Evolutionary conservation across 2,113 vertebrate species (phyloP), one percentile per base, ranked within the genome.

Genomic region (Leiothrix lutea): DNA sequence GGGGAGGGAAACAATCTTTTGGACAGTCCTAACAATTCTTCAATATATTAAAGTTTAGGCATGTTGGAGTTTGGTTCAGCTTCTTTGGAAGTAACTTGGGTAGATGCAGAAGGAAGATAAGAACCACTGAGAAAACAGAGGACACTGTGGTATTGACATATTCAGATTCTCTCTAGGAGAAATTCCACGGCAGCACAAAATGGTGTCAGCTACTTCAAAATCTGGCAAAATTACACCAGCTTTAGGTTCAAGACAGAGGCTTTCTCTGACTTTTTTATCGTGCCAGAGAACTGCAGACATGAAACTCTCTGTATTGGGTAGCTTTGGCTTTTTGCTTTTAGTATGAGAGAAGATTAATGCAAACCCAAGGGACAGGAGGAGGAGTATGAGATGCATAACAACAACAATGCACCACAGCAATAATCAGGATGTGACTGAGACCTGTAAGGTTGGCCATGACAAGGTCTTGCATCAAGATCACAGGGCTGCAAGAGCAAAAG

Each of bases 371-470:
- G 31, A 24, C 11, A 1, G 45, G 40, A 61, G 12, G 21, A 90
- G 31, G 35, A 2, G 1, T 5, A 5, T 0, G 14, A 73, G 21
- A 66, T 12, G 22, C 25, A 29, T 26, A 90, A 18, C 6, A 90
- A 18, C 6, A 40, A 14, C 2, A 53, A 17, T 3, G 0, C 13
- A 25, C 2, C 0, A 24, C 24, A 57, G 9, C 11, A 11, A 73
- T 25, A 21, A 77, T 16, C 44, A 38, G n/a, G 42, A 12, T 58
- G 14, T 33, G 50, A 15, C 9, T 31, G 38, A 71, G 28, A 62
- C 21, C 20, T 36, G 1, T 11, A 9, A 67, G 53, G 54, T 33
- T 9, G 64, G 20, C 23, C 29, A 42, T 17, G 11, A 1, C 8
- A 24, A 67, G 35, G 21, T 22, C 23, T 74, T 51, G 19, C 11